Evolutionary conservation across 2,888 invertebrate genomes (phyloP).

Genomic region (Pedicia rivosa): DNA sequence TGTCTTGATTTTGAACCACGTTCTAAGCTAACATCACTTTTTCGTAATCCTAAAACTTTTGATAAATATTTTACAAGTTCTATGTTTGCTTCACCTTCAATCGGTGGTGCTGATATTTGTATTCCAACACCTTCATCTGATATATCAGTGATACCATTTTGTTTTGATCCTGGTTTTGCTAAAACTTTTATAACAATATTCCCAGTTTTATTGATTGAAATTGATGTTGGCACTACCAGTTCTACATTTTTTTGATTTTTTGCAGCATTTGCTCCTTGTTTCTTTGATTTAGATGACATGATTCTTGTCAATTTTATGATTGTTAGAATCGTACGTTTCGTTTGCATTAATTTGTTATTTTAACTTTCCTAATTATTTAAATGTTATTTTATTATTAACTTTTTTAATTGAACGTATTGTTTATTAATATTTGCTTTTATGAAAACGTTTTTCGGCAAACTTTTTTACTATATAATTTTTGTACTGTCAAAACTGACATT

Average conservation of each 20-base stretch:
- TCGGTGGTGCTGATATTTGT: slow-evolving; percentile 64
- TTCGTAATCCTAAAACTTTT: slow-evolving; percentile 46
- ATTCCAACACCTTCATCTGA: slow-evolving; percentile 49
- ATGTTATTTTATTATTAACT: no score
- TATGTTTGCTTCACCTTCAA: slow-evolving; percentile 65
- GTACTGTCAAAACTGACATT: no score
- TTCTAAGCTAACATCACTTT: slow-evolving; percentile 51
- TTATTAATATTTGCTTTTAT: no score
- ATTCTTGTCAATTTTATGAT: not conserved
- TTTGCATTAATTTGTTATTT: no score
- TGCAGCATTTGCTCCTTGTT: not conserved
- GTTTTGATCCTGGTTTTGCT: slow-evolving; percentile 62
- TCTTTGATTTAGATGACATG: slow-evolving; percentile 2
- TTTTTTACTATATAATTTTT: no score
- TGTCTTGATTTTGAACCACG: slow-evolving; percentile 41
- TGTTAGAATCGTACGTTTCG: not conserved
- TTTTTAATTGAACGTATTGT: no score
- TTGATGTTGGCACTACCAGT: slow-evolving; percentile 13
- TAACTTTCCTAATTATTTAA: no score
- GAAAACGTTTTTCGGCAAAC: no score
- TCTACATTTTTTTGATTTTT: slow-evolving; percentile 9
- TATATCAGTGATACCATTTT: slow-evolving; percentile 47
- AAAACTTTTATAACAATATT: slow-evolving; percentile 45
- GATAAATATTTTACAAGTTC: slow-evolving; percentile 58
- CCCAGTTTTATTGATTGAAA: slow-evolving; percentile 38